These are phyloP conservation scores for Gasterosteus nipponicus DNA, from an alignment of 2,113 vertebrate genomes.

Conservation along the genomic window DNA sequence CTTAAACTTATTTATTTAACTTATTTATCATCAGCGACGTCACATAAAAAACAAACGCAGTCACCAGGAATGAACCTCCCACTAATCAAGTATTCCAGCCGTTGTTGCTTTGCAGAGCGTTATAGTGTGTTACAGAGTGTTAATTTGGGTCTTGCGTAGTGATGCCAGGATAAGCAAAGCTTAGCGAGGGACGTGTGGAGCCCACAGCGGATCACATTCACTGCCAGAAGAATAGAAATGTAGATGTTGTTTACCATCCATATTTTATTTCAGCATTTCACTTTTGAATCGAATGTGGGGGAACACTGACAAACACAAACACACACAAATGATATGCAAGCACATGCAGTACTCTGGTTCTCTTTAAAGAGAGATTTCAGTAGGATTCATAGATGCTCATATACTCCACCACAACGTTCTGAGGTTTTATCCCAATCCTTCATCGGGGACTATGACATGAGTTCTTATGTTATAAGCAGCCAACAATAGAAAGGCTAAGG, in stretches of 20 bases:
- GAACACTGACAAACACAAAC: constrained; percentile 7
- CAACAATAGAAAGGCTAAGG: background rate
- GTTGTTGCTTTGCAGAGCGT: constrained; percentile 39
- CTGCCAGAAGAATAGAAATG: constrained; percentile 46
- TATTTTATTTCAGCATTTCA: constrained; percentile 41
- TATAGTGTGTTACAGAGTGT: constrained; percentile 44
- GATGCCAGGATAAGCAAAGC: constrained; percentile 60
- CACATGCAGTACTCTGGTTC: constrained; percentile 10
- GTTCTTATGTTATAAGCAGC: background rate
- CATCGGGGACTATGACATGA: background rate
- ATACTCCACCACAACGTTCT: background rate
- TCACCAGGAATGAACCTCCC: constrained; percentile 19
- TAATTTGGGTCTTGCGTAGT: constrained; percentile 43
- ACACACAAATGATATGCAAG: background rate
- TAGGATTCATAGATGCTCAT: background rate
- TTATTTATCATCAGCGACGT: background rate
- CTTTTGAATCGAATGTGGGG: constrained; percentile 52
- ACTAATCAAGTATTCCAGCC: constrained; percentile 46
- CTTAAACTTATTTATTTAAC: background rate
- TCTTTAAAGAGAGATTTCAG: constrained; percentile 23
- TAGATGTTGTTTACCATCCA: constrained; percentile 56
- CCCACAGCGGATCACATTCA: constrained; percentile 61
- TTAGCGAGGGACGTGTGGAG: constrained; percentile 38
- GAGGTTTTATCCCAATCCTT: background rate
- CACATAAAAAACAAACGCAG: constrained; percentile 19